Evolutionary conservation across 2,113 vertebrate species (phyloP).

Genomic region (Pachypanchax playfairii): DNA sequence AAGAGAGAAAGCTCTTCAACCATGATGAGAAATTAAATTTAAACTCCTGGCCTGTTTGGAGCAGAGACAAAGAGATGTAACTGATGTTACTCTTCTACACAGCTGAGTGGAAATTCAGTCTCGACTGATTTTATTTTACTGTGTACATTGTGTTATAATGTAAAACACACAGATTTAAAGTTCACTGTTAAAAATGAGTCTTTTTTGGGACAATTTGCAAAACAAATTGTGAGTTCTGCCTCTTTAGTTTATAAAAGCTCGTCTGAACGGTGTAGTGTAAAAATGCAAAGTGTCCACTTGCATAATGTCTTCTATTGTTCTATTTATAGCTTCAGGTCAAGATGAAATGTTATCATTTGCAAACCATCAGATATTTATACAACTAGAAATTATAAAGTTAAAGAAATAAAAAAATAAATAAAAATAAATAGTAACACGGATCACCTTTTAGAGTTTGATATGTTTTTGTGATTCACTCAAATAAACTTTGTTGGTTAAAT

Average conservation of each 20-base stretch:
- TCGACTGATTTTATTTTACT: background rate
- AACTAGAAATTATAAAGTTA: too few relatives aligned
- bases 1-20: slow-evolving; percentile 3
- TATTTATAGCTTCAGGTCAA: background rate
- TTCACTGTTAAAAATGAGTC: slow-evolving; percentile 19
- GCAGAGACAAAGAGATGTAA: too few relatives aligned
- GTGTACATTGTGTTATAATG: background rate
- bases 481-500: too few relatives aligned
- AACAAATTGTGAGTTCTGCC: too few relatives aligned
- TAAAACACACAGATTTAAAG: background rate
- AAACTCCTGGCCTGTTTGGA: background rate
- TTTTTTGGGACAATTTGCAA: background rate
- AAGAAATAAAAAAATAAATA: too few relatives aligned
- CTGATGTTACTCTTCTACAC: too few relatives aligned
- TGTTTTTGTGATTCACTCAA: background rate
- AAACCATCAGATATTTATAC: background rate
- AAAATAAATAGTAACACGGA: too few relatives aligned
- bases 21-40: slow-evolving; percentile 8
- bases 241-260: too few relatives aligned
- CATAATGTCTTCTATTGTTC: background rate
- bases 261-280: too few relatives aligned
- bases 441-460: background rate
- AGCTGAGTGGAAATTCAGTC: background rate
- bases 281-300: too few relatives aligned
- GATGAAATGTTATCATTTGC: background rate